These are phyloP conservation scores for Centropyge bicolor DNA, from an alignment of 2,797 vertebrate species.

Conservation along the genomic window DNA sequence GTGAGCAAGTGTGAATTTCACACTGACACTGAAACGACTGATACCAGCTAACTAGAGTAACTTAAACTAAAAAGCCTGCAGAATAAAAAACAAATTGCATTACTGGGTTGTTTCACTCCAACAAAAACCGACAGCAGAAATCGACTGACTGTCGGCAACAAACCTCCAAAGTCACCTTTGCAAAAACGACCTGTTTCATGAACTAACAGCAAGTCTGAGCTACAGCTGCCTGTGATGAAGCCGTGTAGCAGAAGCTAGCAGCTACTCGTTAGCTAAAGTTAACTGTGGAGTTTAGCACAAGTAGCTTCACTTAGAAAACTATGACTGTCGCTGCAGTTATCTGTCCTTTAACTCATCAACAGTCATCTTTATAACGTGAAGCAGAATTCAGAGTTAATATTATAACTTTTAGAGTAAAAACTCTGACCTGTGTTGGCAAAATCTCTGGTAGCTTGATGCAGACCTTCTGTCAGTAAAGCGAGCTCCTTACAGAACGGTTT, in stretches of 20 bases:
- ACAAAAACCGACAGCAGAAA: background rate
- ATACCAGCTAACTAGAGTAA: background rate
- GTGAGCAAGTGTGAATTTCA: too few relatives aligned
- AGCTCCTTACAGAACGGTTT: background rate
- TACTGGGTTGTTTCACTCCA: background rate
- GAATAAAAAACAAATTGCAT: background rate
- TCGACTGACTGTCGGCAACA: background rate
- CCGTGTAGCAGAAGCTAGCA: background rate
- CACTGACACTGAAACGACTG: background rate
- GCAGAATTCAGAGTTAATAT: too few relatives aligned
- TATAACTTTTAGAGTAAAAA: accelerated
- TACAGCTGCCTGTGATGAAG: accelerated
- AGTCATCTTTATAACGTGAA: background rate
- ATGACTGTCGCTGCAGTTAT: too few relatives aligned
- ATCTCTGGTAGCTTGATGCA: background rate
- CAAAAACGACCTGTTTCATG: background rate
- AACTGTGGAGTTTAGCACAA: background rate
- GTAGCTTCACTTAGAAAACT: background rate
- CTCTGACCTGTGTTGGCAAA: background rate
- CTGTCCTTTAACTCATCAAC: background rate
- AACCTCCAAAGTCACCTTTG: slow-evolving; percentile 50
- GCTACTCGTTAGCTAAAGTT: slow-evolving; percentile 34
- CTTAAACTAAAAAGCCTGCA: background rate
- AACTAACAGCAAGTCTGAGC: background rate
- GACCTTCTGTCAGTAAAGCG: background rate